A percentile compares a stretch with the other conserved stretches of the same genome.
Evolutionary conservation across 2,113 vertebrate genomes (phyloP).

Genomic region (Tetrao urogallus): DNA sequence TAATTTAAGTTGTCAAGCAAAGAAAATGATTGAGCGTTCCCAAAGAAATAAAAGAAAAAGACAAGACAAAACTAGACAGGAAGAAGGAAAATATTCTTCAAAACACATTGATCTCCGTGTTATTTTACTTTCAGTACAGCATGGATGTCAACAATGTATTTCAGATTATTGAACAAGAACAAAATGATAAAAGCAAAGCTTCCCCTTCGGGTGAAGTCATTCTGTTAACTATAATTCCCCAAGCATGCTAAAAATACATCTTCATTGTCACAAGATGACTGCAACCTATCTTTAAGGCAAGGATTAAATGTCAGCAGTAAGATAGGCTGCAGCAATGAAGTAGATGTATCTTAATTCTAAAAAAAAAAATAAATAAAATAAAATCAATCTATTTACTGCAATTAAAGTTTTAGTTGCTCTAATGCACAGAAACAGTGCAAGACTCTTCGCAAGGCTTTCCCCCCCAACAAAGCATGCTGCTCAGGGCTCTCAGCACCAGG

Average conservation of each 20-base stretch:
- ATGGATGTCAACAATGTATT: neutral
- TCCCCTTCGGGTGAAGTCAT: neutral
- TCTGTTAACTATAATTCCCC: neutral
- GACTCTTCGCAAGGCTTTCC: neutral
- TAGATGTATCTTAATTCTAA: neutral
- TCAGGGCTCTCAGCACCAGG: neutral
- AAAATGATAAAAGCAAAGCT: conserved; percentile 19
- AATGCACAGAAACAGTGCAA: neutral
- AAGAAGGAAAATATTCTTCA: neutral
- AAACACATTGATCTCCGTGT: neutral
- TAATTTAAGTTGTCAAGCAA: neutral
- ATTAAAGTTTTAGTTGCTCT: conserved; percentile 25
- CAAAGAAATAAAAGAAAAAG: neutral
- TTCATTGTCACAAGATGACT: neutral
- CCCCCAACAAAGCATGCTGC: fast-evolving
- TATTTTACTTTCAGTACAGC: conserved; percentile 23
- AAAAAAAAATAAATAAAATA: neutral
- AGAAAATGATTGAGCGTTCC: neutral
- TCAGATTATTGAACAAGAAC: conserved; percentile 6
- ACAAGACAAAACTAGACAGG: neutral
- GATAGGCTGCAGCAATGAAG: neutral
- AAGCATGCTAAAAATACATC: conserved; percentile 3
- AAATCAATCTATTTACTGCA: neutral
- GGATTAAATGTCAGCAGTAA: neutral
- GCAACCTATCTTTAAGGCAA: neutral